phyloP scores from a whole-genome alignment of 1,140 invertebrate species.

The Atta cephalotes region DNA sequence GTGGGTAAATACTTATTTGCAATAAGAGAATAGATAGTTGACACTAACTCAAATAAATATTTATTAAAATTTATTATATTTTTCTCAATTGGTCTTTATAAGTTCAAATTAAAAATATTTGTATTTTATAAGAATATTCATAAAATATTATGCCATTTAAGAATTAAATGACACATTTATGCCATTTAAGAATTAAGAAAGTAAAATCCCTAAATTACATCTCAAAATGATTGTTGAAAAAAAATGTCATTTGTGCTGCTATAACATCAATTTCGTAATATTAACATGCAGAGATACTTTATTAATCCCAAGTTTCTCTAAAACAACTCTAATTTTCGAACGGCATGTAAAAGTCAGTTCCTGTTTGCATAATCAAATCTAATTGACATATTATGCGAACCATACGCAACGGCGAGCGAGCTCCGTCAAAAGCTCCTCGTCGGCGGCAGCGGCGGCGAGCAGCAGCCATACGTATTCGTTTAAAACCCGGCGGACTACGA shows the following conservation, averaged over 20 bases:
- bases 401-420: slow-evolving; percentile 2
- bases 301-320: neutral
- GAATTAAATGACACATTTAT: no score
- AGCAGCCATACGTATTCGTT: slow-evolving; percentile 50
- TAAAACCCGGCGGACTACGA: slow-evolving; percentile 52
- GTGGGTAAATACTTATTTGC: no score
- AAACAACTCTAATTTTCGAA: slow-evolving; percentile 9
- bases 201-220: neutral
- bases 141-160: no score
- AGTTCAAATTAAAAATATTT: no score
- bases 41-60: no score
- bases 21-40: no score
- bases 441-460: slow-evolving; percentile 1
- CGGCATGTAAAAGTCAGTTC: neutral
- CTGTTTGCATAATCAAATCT: slow-evolving; percentile 43
- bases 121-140: no score
- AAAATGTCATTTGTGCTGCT: neutral
- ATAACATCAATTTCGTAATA: neutral
- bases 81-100: no score
- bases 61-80: no score
- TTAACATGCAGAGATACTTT: neutral
- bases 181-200: no score
- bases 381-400: slow-evolving; percentile 52
- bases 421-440: slow-evolving; percentile 1
- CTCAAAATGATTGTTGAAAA: neutral